Percentiles rank a stretch among this genome's conserved stretches.
Conservation (phyloP, 2,888 invertebrate species). For the Heliconius hortense region DNA sequence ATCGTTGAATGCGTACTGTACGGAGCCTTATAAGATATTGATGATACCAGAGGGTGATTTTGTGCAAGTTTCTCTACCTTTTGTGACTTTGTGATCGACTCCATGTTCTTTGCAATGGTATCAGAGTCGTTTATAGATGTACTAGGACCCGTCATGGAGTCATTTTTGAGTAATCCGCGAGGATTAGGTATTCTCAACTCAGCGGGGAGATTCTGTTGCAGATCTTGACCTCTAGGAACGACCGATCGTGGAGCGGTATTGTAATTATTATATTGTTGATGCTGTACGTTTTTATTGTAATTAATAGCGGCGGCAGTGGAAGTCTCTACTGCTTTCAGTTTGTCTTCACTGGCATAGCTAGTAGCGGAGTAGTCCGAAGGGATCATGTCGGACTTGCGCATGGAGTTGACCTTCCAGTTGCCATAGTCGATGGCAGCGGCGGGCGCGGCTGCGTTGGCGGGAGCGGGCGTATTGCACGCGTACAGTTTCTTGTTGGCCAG, state of each 20-base stretch:
- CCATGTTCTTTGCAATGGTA: constrained; percentile 59
- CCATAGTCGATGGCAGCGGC: constrained; percentile 67
- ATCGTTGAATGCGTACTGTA: constrained; percentile 66
- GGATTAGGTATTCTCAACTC: constrained; percentile 75
- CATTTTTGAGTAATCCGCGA: constrained; percentile 62
- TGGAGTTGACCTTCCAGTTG: constrained; percentile 72
- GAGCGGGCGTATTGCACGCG: constrained; percentile 58
- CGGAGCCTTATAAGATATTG: constrained; percentile 71
- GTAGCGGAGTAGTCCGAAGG: constrained; percentile 68
- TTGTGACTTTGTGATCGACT: constrained; percentile 60
- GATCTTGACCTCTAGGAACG: constrained; percentile 61
- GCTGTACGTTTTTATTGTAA: constrained; percentile 69
- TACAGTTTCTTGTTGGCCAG: constrained; percentile 73
- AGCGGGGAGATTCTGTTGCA: constrained; percentile 64
- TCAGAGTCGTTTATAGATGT: constrained; percentile 55
- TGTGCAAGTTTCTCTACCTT: constrained; percentile 68
- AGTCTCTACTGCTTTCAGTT: constrained; percentile 60
- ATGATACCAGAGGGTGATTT: constrained; percentile 65
- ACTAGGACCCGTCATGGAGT: constrained; percentile 54
- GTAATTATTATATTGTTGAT: constrained; percentile 66
- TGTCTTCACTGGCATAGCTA: constrained; percentile 60
- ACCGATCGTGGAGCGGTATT: constrained; percentile 60
- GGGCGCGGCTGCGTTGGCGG: constrained; percentile 56
- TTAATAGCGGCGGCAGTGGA: constrained; percentile 55
- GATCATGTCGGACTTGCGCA: constrained; percentile 65